These are phyloP conservation scores for Hyperoplus immaculatus DNA, from an alignment of 2,797 vertebrate genomes.

Conservation along the genomic window DNA sequence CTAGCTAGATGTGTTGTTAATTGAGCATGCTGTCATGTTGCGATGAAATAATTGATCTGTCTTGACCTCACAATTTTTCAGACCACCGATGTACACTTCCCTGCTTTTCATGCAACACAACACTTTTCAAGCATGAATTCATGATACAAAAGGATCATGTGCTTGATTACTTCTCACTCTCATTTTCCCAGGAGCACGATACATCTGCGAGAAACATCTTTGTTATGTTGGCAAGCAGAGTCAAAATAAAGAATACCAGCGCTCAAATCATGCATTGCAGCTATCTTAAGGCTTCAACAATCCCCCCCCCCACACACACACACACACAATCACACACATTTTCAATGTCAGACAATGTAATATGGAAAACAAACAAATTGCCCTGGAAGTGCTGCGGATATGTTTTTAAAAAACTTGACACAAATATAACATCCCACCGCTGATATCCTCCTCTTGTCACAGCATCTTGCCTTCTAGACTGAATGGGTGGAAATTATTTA, in stretches of 20 bases:
- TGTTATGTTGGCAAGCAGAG: constrained; percentile 20
- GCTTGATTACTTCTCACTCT: constrained; percentile 20
- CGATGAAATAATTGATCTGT: constrained; percentile 7
- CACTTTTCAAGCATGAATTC: background rate
- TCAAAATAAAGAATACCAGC: constrained; percentile 22
- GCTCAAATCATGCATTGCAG: constrained; percentile 3
- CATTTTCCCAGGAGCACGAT: constrained; percentile 6
- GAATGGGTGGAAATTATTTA: constrained; percentile 31
- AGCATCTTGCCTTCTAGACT: constrained; percentile 12
- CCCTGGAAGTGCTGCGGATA: constrained; percentile 15
- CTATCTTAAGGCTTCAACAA: constrained; percentile 23
- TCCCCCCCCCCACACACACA: too few species aligned
- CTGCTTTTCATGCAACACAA: background rate
- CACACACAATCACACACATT: background rate
- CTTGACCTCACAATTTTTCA: constrained; percentile 30
- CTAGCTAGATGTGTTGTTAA: constrained; percentile 21
- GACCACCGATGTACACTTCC: constrained; percentile 5
- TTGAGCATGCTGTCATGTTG: constrained; percentile 19
- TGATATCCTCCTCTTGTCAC: constrained; percentile 31
- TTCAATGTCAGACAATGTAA: constrained; percentile 31
- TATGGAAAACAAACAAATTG: constrained; percentile 22
- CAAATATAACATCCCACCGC: background rate
- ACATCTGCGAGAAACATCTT: constrained; percentile 9
- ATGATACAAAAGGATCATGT: constrained; percentile 13
- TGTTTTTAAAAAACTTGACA: constrained; percentile 3